phyloP scores from a whole-genome alignment of 2,797 vertebrate species.

The Novumbra hubbsi region DNA sequence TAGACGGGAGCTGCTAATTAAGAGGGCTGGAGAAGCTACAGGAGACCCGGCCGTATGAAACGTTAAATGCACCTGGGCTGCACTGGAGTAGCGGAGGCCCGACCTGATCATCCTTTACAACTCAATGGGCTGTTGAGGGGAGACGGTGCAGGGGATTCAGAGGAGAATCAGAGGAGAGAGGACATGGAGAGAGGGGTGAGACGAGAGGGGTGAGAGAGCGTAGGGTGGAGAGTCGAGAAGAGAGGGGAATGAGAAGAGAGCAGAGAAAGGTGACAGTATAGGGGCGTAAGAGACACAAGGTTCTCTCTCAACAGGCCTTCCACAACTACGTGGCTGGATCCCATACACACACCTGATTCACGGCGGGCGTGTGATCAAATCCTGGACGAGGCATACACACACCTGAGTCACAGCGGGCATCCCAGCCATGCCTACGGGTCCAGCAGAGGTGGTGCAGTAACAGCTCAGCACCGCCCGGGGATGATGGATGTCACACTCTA shows the following conservation, averaged over 20 bases:
- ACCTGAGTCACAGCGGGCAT: no score
- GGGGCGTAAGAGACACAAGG: no score
- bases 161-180: conserved; percentile 32
- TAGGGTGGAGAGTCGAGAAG: neutral
- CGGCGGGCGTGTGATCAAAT: no score
- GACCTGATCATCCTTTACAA: conserved; percentile 56
- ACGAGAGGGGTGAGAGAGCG: neutral
- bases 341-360: no score
- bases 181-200: neutral
- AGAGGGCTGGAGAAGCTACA: conserved; percentile 60
- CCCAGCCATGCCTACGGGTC: no score
- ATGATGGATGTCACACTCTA: no score
- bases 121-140: conserved; percentile 44
- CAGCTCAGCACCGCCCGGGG: no score
- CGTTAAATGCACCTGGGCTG: conserved; percentile 67
- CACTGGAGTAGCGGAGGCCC: conserved; percentile 59
- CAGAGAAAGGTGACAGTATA: neutral
- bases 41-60: conserved; percentile 62
- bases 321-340: no score
- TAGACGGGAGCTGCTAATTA: conserved; percentile 69
- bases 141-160: conserved; percentile 19
- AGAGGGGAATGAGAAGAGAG: neutral
- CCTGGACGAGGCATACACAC: no score
- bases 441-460: no score
- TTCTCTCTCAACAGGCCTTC: no score